Evolutionary conservation across 2,113 vertebrate species (phyloP).

Genomic region (Bungarus multicinctus): DNA sequence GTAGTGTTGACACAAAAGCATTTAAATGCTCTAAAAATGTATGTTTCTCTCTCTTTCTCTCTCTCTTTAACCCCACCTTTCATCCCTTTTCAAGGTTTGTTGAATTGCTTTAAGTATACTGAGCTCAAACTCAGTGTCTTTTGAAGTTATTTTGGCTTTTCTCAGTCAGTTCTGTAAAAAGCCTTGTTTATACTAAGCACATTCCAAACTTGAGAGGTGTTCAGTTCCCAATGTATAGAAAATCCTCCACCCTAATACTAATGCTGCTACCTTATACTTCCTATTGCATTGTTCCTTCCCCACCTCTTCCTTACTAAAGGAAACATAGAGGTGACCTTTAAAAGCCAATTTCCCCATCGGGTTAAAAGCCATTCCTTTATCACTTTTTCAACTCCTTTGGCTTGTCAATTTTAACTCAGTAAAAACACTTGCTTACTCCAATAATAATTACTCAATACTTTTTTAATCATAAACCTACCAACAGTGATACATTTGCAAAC

Average conservation of each 20-base stretch:
- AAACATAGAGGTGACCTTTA: background rate
- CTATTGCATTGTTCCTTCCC: background rate
- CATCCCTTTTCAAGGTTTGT: constrained; percentile 21
- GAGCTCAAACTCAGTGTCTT: constrained; percentile 30
- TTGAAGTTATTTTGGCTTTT: constrained; percentile 33
- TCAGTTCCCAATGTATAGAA: background rate
- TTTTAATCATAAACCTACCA: background rate
- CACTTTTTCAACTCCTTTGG: background rate
- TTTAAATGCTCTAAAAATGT: constrained; percentile 8
- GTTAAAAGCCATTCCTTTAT: constrained; percentile 5
- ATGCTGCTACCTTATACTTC: constrained; percentile 31
- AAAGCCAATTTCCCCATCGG: background rate
- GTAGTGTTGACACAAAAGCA: constrained; percentile 28
- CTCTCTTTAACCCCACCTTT: constrained; percentile 29
- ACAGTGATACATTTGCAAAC: background rate
- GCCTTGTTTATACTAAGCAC: constrained; percentile 35
- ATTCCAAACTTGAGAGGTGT: constrained; percentile 35
- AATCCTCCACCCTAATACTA: constrained; percentile 39
- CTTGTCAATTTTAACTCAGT: background rate
- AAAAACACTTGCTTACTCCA: background rate
- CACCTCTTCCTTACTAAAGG: background rate
- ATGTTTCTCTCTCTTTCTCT: background rate
- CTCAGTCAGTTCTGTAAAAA: constrained; percentile 4
- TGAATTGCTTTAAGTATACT: constrained; percentile 27
- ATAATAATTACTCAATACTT: background rate